These are phyloP conservation scores for Leptinotarsa peninsularis DNA, from an alignment of 2,888 invertebrate species.

Conservation along the genomic window DNA sequence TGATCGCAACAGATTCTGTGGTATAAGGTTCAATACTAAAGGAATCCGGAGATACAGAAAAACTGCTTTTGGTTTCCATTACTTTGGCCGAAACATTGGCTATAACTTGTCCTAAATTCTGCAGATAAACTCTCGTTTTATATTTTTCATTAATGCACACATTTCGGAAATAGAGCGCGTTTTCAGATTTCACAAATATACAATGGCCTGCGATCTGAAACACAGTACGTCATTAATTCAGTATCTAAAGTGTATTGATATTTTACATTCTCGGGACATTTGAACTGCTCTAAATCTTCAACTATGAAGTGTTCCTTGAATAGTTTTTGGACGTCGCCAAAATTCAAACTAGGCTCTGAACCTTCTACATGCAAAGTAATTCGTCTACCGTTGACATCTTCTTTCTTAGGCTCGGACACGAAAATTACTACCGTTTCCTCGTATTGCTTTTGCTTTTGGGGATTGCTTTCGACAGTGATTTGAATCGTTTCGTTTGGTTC, in stretches of 20 bases:
- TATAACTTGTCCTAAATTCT: constrained; percentile 63
- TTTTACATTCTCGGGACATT: constrained; percentile 66
- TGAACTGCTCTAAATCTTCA: constrained; percentile 68
- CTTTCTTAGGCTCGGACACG: constrained; percentile 66
- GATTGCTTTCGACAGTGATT: constrained; percentile 61
- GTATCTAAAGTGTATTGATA: neutral
- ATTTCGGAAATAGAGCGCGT: constrained; percentile 63
- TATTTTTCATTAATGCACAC: constrained; percentile 61
- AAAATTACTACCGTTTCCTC: constrained; percentile 61
- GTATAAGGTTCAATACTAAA: constrained; percentile 62
- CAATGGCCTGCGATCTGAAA: constrained; percentile 61
- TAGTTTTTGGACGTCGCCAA: constrained; percentile 70
- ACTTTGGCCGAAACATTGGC: constrained; percentile 55
- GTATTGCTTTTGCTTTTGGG: constrained; percentile 58
- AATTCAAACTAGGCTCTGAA: constrained; percentile 71
- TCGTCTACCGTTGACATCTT: constrained; percentile 68
- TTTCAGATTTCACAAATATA: constrained; percentile 61
- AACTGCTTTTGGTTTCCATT: constrained; percentile 51
- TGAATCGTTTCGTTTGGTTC: constrained; percentile 57
- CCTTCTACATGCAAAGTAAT: constrained; percentile 69
- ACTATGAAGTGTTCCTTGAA: constrained; percentile 73
- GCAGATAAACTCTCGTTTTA: constrained; percentile 59
- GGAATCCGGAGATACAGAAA: constrained; percentile 58
- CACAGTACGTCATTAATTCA: neutral
- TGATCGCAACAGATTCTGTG: constrained; percentile 58